Conservation (phyloP, 2,888 invertebrate genomes). For the Cheilosia grossa region DNA sequence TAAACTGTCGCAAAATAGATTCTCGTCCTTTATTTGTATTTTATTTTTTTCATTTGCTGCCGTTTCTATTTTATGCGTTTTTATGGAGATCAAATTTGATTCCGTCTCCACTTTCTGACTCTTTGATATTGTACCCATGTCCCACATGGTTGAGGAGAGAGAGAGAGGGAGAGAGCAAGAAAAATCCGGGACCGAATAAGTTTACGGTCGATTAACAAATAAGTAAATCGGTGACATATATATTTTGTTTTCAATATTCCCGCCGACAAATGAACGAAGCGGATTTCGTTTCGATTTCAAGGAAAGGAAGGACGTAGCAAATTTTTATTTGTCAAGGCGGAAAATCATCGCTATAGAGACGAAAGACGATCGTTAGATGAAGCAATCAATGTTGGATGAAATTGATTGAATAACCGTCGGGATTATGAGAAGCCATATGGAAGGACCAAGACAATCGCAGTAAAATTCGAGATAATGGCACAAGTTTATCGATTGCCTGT, state of each 20-base stretch:
- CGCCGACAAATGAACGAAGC: conserved; percentile 4
- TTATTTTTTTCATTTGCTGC: conserved; percentile 39
- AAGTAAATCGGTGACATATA: conserved; percentile 67
- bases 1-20: conserved; percentile 51
- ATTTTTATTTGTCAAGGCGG: conserved; percentile 20
- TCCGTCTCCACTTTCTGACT: conserved; percentile 15
- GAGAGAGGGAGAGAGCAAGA: conserved; percentile 13
- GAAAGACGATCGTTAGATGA: conserved; percentile 60
- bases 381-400: conserved; percentile 72
- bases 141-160: conserved; percentile 16
- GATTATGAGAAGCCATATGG: conserved; percentile 21
- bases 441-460: not conserved
- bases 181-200: conserved; percentile 61
- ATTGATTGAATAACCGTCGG: conserved; percentile 62
- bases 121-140: conserved; percentile 26
- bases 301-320: conserved; percentile 12
- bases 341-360: conserved; percentile 39
- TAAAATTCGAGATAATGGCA: not conserved
- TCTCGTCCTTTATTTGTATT: conserved; percentile 38
- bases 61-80: conserved; percentile 73
- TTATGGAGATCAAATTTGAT: conserved; percentile 71
- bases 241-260: conserved; percentile 41
- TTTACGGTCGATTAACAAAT: conserved; percentile 74
- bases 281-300: conserved; percentile 20
- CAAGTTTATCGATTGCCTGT: not conserved